Base-by-base conservation (phyloP, 2,797 vertebrate genomes). In the Pterois miles region DNA sequence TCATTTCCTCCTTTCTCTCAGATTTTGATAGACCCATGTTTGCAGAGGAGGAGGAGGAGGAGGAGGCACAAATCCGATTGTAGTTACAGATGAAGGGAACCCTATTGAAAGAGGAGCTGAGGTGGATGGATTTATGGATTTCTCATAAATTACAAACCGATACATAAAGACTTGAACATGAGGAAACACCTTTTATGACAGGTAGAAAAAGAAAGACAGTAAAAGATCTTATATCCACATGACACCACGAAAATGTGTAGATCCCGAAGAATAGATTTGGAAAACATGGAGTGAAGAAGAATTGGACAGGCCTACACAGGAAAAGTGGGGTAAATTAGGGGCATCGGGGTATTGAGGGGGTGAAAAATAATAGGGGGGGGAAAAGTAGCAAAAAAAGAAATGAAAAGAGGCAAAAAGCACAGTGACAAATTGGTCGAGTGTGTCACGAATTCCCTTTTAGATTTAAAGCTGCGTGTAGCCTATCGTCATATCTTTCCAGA, bases 401-500 rank as follows among this genome's bases (percentile, higher is more conserved):
- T 87, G 87, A 91, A 94, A 93, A 94, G 92, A 95, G 89, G 92
- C 86, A 92, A 95, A 94, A 94, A 93, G 93, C 92, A 89, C 93
- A 93, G 93, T 95, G 95, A 96, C 95, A 96, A 96, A 96, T 95
- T 95, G 95, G 92, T 94, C 73, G 91, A 95, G 94, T 95, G 95
- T 96, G 95, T 96, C 91, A 91, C 91, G 91, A 93, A 92, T 94
- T 91, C 94, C 93, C 93, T 96, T 91, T 95, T 93, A 94, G 94
- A 96, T 96, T 96, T 96, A 96, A 92, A 93, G 95, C 94, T 89
- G 95, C 90, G 84, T 92, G 94, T 94, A 95, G 95, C 94, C 95
- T 93, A 96, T 96, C 95, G 94, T 95, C 96, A 96, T 95, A 95
- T 96, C 96, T 96, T 96, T 97, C 97, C 95, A 96, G 94, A 96